These are phyloP conservation scores for Drosophila ironensis DNA, from an alignment of 1,140 invertebrate genomes.

Conservation along the genomic window DNA sequence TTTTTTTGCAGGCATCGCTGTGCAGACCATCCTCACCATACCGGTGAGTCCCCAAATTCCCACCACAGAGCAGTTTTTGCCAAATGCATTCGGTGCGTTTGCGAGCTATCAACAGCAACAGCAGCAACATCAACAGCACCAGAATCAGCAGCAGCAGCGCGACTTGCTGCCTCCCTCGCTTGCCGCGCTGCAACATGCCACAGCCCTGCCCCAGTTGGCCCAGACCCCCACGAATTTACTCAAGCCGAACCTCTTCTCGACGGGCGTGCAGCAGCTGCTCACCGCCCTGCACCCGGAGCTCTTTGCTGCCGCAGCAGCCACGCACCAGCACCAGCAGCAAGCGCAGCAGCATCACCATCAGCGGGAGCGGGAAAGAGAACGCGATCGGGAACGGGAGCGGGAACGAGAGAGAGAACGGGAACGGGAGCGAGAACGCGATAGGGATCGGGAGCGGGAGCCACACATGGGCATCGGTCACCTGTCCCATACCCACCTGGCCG, in stretches of 20 bases:
- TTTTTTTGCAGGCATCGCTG: conserved; percentile 89
- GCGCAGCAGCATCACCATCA: conserved; percentile 41
- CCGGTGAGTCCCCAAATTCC: conserved; percentile 93
- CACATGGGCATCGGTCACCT: conserved; percentile 46
- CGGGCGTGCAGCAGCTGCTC: conserved; percentile 77
- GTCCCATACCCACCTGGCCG: conserved; percentile 55
- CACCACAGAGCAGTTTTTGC: conserved; percentile 83
- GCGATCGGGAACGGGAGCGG: conserved; percentile 13
- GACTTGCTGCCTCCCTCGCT: conserved; percentile 52
- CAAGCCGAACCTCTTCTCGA: conserved; percentile 78
- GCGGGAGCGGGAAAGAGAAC: conserved; percentile 32
- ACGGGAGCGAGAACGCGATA: conserved; percentile 22
- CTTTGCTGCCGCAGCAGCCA: conserved; percentile 74
- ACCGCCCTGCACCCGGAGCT: conserved; percentile 78
- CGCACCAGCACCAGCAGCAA: conserved; percentile 76
- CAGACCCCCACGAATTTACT: conserved; percentile 80
- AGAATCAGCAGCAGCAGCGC: conserved; percentile 47
- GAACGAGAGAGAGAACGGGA: conserved; percentile 20
- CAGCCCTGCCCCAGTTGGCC: conserved; percentile 67
- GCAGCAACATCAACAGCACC: conserved; percentile 53
- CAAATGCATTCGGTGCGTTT: conserved; percentile 76
- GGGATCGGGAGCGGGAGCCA: conserved; percentile 24
- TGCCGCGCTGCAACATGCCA: conserved; percentile 60
- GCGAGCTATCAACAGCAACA: conserved; percentile 68
- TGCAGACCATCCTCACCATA: conserved; percentile 96